Base-by-base conservation (phyloP, 1,140 invertebrate species). In the Hypothenemus hampei region DNA sequence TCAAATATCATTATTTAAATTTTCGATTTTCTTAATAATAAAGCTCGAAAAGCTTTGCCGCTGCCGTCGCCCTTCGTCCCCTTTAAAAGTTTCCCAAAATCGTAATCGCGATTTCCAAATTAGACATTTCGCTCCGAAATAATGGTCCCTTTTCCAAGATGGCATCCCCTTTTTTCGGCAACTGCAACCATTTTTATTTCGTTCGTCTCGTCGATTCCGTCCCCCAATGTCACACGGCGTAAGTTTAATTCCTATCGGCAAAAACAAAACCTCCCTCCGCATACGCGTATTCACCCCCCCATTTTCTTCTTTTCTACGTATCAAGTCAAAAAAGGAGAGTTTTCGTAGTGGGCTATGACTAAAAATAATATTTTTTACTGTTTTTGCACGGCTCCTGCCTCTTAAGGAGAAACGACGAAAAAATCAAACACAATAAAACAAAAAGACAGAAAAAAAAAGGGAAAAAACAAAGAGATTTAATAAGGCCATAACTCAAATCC, bases 401-500 rank as follows among this genome's bases (percentile, higher is more conserved):
- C 16, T 40, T 19, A 11, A n/a, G n/a, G n/a, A n/a, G n/a, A n/a
- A n/a, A n/a, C 37, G 13, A 11, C 15, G 8, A 10, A 36, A 40
- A 40, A 40, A 40, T 8, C 37, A 40, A 24, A n/a, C 13, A 41
- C 48, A 31, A 51, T 51, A 51, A 40, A 51, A 51, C 41, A 51
- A 51, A 43, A 51, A 45, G 36, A 41, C 48, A 51, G 43, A 53
- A 53, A 53, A 60, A 55, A 56, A 36, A 11, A 20, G 40, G 51
- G 48, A 37, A 57, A 59, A 52, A 60, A 64, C 39, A 57, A 61
- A 55, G 54, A 49, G 60, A 54, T 65, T 65, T 65, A 65, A 65
- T 65, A 65, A 64, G 64, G 55, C 56, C 57, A 66, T 66, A 66
- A 62, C 64, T 66, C 64, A 66, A 64, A 66, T 62, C 64, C 64